Evolutionary conservation across 2,113 vertebrate genomes (phyloP).

Genomic region (Python bivittatus): DNA sequence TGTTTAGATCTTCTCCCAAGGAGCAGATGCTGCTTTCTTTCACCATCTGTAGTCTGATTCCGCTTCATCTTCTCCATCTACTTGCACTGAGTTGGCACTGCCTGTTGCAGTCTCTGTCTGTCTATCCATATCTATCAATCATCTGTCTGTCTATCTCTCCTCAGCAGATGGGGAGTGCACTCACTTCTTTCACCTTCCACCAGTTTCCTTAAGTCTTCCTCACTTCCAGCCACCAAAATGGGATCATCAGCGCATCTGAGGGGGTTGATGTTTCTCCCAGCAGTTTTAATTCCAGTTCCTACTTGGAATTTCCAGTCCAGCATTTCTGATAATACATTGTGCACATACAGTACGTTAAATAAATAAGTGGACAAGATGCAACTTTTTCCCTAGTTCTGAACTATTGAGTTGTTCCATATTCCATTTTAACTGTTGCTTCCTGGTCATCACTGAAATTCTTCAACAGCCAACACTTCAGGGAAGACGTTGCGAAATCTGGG

Average conservation of each 20-base stretch:
- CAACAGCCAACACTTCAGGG: not conserved
- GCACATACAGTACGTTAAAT: not conserved
- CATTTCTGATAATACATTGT: not conserved
- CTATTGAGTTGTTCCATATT: not conserved
- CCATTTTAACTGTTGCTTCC: not conserved
- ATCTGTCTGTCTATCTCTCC: not conserved
- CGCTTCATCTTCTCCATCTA: not conserved
- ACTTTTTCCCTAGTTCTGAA: not conserved
- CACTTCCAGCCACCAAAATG: not conserved
- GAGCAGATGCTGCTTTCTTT: not conserved
- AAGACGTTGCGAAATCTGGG: not conserved
- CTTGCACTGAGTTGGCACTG: not conserved
- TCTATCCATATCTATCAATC: not conserved
- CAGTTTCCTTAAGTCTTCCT: not conserved
- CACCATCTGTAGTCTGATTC: not conserved
- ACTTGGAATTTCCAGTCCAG: not conserved
- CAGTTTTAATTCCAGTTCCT: not conserved
- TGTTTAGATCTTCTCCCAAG: not conserved
- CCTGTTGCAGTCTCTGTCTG: not conserved
- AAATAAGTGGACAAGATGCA: not conserved
- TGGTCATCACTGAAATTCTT: not conserved
- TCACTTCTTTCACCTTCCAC: not conserved
- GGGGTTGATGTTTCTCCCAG: not conserved
- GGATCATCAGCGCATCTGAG: not conserved
- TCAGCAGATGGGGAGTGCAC: too few relatives aligned